phyloP scores from a whole-genome alignment of 2,888 invertebrate genomes.

The Chrysolina haemoptera region DNA sequence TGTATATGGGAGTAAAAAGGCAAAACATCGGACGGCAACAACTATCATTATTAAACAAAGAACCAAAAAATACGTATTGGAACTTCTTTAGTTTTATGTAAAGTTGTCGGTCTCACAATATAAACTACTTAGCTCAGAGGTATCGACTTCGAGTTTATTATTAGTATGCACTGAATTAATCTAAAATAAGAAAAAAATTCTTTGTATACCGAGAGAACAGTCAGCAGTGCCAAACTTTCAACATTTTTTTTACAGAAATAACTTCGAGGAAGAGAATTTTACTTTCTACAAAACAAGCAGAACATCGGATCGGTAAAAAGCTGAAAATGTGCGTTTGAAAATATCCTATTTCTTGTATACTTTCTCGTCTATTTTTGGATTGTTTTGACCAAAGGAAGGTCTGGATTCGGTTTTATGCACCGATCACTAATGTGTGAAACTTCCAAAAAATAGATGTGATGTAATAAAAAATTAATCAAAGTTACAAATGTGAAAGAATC shows the following conservation, averaged over 20 bases:
- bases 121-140: no score
- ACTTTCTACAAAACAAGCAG: neutral
- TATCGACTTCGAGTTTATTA: neutral
- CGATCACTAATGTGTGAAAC: neutral
- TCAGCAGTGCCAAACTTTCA: neutral
- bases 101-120: neutral
- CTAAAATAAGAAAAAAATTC: constrained; percentile 4
- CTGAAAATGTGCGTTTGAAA: neutral
- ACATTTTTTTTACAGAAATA: neutral
- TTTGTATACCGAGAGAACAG: neutral
- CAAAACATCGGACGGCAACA: no score
- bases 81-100: neutral
- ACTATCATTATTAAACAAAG: no score
- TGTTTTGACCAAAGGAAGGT: neutral
- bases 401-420: neutral
- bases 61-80: no score
- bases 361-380: constrained; percentile 1
- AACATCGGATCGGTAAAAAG: neutral
- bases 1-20: no score
- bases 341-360: neutral
- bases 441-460: no score
- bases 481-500: no score
- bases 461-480: no score
- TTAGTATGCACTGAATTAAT: neutral
- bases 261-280: constrained; percentile 4